Base-by-base conservation (phyloP, 1,140 invertebrate species). In the Drosophila arawakana region DNA sequence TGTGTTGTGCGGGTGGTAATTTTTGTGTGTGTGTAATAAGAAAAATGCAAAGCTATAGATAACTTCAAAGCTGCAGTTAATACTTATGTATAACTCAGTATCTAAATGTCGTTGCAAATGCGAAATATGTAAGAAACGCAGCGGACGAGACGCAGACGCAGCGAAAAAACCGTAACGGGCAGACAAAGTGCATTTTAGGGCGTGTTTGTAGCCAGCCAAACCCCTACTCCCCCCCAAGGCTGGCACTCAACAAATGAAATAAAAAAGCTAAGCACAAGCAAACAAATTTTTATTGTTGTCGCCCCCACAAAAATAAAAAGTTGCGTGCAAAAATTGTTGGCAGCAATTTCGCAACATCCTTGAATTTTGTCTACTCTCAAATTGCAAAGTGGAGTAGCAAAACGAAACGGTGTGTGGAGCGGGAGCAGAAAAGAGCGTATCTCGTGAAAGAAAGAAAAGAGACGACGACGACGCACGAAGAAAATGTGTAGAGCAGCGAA, bases 351-450 rank as follows among this genome's bases (percentile, higher is more conserved):
- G 78, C 81, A 81, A 84, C 81, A 86, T 84, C 83, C 65, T 84
- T 84, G 70, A 76, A 75, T 85, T 86, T 83, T 86, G 76, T 86
- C 84, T 86, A 82, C 83, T 83, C 83, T 79, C 85, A 86, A 81
- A 85, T 76, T 71, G 82, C 83, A 76, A 79, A 75, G 55, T 75
- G 72, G 60, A 75, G 76, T 68, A 70, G 71, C 68, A 76, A 84
- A 78, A 68, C 65, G 70, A n/a, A 61, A 63, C 37, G 68, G 30
- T 46, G 67, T 63, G 52, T 58, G 58, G 63, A 75, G 49, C 43
- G 73, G 49, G 59, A 41, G 59, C 44, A 67, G 8, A 44, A 73
- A 62, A 76, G 73, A 75, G 66, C 73, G 66, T 69, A 75, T 75
- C 73, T 70, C 65, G 72, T 41, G 25, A 52, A 65, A 76, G 61